A percentile compares a stretch with the other conserved stretches of the same genome.
Evolutionary conservation across 2,113 vertebrate species (phyloP).

Genomic region (Proterorhinus semilunaris): DNA sequence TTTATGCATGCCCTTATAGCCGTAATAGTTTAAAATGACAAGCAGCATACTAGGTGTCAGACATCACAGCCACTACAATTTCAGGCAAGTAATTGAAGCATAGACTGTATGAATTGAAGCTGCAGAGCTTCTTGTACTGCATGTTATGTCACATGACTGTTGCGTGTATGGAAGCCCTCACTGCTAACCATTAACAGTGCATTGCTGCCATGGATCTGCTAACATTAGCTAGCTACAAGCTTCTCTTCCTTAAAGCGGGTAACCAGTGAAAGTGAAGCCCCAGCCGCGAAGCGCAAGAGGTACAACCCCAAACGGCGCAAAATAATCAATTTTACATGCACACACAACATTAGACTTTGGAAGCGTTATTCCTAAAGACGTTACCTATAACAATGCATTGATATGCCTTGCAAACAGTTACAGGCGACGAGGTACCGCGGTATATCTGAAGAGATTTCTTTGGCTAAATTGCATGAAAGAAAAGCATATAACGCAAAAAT

Average conservation of each 20-base stretch:
- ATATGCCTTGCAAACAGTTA: constrained; percentile 5
- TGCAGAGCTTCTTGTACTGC: no score
- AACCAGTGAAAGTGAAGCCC: neutral
- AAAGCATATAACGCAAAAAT: neutral
- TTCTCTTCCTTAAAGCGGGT: constrained; percentile 14
- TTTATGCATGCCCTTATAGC: no score
- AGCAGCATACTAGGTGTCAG: no score
- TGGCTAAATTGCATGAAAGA: constrained; percentile 1
- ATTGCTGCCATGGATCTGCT: no score
- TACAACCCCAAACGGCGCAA: neutral
- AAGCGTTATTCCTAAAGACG: neutral
- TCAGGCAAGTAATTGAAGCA: no score
- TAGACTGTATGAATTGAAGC: no score
- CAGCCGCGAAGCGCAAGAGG: neutral
- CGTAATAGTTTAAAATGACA: no score
- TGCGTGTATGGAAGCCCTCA: no score
- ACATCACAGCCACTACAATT: no score
- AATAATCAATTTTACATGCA: neutral
- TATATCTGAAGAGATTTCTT: constrained; percentile 7
- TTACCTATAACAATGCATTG: constrained; percentile 8
- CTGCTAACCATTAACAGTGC: no score
- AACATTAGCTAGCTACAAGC: constrained; percentile 47
- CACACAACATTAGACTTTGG: neutral
- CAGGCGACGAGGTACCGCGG: constrained; percentile 13
- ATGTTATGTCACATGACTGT: no score